phyloP scores from a whole-genome alignment of 1,140 invertebrate species.

The Zaprionus lachaisei region DNA sequence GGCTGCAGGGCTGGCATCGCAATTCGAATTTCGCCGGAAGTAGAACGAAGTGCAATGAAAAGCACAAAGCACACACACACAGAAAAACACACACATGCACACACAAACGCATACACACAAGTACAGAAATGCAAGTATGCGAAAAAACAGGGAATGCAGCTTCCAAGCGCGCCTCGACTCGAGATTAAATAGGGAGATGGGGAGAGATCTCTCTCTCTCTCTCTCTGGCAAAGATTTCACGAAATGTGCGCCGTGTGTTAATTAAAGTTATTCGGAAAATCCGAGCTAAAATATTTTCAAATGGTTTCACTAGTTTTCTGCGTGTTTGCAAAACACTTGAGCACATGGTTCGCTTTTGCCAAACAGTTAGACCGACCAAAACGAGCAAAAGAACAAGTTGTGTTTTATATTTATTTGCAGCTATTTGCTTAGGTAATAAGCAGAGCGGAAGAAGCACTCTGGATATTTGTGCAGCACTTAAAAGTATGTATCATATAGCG shows the following conservation, averaged over 20 bases:
- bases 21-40: neutral
- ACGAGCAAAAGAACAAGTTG: neutral
- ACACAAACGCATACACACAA: neutral
- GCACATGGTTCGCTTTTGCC: neutral
- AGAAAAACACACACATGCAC: neutral
- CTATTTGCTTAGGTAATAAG: neutral
- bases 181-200: neutral
- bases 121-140: neutral
- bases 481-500: no score
- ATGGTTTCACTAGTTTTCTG: neutral
- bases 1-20: neutral
- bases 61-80: neutral
- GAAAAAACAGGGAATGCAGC: neutral
- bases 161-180: neutral
- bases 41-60: neutral
- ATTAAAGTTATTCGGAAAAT: slow-evolving; percentile 2
- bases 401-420: neutral
- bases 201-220: no score
- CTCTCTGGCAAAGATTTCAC: no score
- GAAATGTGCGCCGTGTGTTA: neutral
- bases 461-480: slow-evolving; percentile 2
- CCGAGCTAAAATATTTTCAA: slow-evolving; percentile 1
- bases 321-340: slow-evolving; percentile 2
- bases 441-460: neutral
- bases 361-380: neutral